Conservation (phyloP, 2,113 vertebrate species). For the human (Homo sapiens) region DNA sequence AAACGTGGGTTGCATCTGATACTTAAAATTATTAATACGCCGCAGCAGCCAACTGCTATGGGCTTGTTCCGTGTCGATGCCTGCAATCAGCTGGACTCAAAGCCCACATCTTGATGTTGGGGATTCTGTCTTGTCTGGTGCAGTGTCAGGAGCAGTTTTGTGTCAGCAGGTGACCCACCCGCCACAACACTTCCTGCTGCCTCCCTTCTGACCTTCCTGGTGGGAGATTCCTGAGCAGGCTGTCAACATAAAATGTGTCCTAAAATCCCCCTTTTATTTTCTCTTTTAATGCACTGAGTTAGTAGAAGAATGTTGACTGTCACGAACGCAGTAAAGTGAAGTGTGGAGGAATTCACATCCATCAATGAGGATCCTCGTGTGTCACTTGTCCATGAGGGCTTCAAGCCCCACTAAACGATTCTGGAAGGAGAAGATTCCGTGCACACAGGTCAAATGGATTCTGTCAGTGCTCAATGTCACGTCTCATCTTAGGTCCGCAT, state of each 20-base stretch:
- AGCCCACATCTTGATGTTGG: rapidly evolving
- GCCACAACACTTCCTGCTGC: neutral
- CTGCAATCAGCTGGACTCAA: neutral
- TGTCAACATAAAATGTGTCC: neutral
- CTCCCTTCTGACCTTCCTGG: neutral
- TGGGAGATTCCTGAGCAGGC: neutral
- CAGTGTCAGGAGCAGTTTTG: neutral
- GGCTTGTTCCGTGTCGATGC: rapidly evolving
- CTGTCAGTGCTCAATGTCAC: rapidly evolving
- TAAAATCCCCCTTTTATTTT: neutral
- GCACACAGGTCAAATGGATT: neutral
- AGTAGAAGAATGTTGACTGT: neutral
- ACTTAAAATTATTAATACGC: neutral
- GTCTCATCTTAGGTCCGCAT: neutral
- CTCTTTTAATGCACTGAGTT: neutral
- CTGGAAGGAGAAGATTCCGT: neutral
- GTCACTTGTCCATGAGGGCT: neutral
- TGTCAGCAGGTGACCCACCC: neutral
- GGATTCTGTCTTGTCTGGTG: neutral
- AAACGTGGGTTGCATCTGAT: neutral
- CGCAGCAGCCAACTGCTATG: rapidly evolving
- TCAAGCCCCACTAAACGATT: no score
- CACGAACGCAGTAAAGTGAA: neutral
- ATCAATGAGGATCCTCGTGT: neutral
- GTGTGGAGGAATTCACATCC: neutral